Percentiles rank a stretch among this genome's conserved stretches.
Conservation (phyloP, 1,140 invertebrate genomes). For the Drosophila pectinifera region DNA sequence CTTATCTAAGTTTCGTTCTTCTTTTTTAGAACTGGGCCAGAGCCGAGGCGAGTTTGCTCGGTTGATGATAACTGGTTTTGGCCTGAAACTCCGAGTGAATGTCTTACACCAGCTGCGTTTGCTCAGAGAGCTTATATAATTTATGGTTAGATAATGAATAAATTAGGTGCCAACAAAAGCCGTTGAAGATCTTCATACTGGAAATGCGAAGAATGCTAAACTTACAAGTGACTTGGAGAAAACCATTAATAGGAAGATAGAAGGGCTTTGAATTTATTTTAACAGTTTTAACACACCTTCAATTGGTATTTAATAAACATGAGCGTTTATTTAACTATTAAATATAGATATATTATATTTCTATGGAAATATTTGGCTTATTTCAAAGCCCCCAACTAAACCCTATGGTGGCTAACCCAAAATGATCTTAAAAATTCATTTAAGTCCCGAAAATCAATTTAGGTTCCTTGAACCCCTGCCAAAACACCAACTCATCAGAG, state of each 20-base stretch:
- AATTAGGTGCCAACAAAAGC: slow-evolving; percentile 39
- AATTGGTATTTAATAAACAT: no score
- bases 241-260: neutral
- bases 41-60: slow-evolving; percentile 13
- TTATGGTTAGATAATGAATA: slow-evolving; percentile 48
- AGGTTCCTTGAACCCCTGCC: slow-evolving; percentile 25
- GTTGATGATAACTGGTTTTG: slow-evolving; percentile 43
- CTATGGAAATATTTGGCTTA: no score
- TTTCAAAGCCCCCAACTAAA: neutral
- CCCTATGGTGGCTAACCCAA: neutral
- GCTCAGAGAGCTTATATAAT: slow-evolving; percentile 40
- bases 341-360: no score
- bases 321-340: no score
- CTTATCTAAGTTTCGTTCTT: slow-evolving; percentile 43
- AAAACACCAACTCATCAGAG: slow-evolving; percentile 27
- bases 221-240: slow-evolving; percentile 11
- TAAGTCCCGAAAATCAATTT: neutral
- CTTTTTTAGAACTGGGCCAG: slow-evolving; percentile 34
- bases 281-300: neutral
- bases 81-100: slow-evolving; percentile 14
- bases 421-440: neutral
- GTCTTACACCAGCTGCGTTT: slow-evolving; percentile 40
- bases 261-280: neutral
- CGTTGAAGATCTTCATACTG: slow-evolving; percentile 7
- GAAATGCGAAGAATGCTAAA: slow-evolving; percentile 5